phyloP scores from a whole-genome alignment of 2,797 vertebrate genomes.

The Poecile montanus region DNA sequence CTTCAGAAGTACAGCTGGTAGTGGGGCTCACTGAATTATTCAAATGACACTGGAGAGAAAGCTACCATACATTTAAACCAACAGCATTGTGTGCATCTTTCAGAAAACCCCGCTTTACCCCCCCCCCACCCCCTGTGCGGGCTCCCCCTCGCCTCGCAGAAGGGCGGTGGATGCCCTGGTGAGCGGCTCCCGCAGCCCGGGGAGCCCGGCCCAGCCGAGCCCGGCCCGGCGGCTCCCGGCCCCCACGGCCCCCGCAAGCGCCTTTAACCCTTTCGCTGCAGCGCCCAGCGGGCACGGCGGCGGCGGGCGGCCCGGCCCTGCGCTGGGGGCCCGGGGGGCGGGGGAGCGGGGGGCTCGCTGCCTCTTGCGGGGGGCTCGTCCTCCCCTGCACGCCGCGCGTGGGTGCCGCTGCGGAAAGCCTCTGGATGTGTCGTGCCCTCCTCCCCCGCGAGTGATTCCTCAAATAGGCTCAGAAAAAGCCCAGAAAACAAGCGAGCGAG shows the following conservation, averaged over 20 bases:
- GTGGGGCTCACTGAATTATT: conserved; percentile 80
- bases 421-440: neutral
- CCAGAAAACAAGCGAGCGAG: neutral
- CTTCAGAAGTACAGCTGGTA: conserved; percentile 92
- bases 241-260: neutral
- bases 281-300: neutral
- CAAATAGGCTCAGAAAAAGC: neutral
- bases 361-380: neutral
- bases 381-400: neutral
- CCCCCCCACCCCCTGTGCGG: neutral
- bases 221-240: neutral
- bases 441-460: neutral
- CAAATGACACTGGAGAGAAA: conserved; percentile 78
- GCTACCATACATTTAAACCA: conserved; percentile 76
- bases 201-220: neutral
- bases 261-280: neutral
- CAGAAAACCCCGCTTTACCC: conserved; percentile 2
- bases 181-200: neutral
- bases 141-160: neutral
- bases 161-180: neutral
- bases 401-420: neutral
- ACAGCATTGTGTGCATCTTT: conserved; percentile 40
- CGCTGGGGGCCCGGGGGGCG: neutral
- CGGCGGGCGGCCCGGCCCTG: neutral
- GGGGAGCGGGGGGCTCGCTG: neutral